A percentile compares a stretch with the other conserved stretches of the same genome.
Evolutionary conservation across 2,797 vertebrate species (phyloP).

Genomic region (Dromococcyx pavoninus): DNA sequence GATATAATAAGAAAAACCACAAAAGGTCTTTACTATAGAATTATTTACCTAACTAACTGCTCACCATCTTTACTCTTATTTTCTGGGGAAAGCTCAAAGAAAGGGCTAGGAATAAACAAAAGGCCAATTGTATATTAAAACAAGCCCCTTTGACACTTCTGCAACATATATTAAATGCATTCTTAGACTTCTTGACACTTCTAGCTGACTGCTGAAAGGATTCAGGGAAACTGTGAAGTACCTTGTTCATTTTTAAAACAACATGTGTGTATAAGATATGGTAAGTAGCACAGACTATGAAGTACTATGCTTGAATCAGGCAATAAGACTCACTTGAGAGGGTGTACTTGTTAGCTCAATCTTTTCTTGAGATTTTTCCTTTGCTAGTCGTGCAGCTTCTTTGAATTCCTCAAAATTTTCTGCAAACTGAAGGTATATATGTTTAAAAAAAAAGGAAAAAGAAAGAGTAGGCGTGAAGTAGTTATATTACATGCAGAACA

Average conservation of each 20-base stretch:
- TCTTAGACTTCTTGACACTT: not conserved
- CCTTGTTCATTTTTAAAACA: not conserved
- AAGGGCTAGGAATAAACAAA: not conserved
- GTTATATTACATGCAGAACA: conserved; percentile 51
- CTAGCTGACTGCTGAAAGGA: not conserved
- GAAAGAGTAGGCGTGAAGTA: conserved; percentile 21
- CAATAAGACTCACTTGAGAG: conserved; percentile 84
- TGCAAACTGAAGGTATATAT: conserved; percentile 87
- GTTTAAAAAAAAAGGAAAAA: not conserved
- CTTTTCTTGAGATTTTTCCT: conserved; percentile 97
- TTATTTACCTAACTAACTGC: not conserved
- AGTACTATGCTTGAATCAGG: not conserved
- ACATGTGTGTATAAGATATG: not conserved
- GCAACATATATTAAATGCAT: not conserved
- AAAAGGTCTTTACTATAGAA: not conserved
- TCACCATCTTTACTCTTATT: not conserved
- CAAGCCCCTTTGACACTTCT: not conserved
- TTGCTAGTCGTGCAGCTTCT: conserved; percentile 94
- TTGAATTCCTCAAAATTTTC: conserved; percentile 99
- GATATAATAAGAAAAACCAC: not conserved
- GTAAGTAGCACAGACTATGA: not conserved
- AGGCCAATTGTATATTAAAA: not conserved
- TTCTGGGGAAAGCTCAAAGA: not conserved
- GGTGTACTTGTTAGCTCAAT: conserved; percentile 93
- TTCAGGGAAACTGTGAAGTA: not conserved